phyloP scores from a whole-genome alignment of 2,113 vertebrate genomes.

The Polyodon spathula region DNA sequence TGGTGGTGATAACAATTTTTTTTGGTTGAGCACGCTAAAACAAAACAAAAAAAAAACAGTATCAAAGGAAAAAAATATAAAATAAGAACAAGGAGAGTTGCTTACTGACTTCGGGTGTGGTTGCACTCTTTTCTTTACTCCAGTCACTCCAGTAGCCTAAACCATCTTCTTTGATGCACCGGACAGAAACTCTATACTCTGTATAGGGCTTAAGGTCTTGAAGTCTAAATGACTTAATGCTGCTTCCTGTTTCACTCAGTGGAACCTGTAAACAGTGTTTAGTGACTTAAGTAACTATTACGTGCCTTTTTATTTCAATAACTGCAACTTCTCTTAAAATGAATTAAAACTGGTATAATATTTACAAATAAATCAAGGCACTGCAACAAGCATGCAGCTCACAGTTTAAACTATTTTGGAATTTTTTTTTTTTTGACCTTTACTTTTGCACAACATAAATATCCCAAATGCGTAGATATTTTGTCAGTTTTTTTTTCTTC shows the following conservation, averaged over 20 bases:
- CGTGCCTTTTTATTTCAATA: no score
- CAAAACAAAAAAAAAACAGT: slow-evolving; percentile 3
- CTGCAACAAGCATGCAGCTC: neutral
- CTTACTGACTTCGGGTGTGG: slow-evolving; percentile 75
- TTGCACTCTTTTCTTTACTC: slow-evolving; percentile 53
- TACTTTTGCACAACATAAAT: neutral
- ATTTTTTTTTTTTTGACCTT: neutral
- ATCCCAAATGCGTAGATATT: neutral
- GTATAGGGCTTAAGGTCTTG: slow-evolving; percentile 70
- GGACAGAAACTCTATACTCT: slow-evolving; percentile 61
- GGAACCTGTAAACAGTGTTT: slow-evolving; percentile 56
- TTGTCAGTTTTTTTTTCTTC: slow-evolving; percentile 22
- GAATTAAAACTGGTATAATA: neutral
- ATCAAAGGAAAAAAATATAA: neutral
- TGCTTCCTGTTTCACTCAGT: slow-evolving; percentile 38
- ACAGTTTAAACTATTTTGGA: neutral
- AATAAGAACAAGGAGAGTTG: slow-evolving; percentile 16
- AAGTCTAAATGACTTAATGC: slow-evolving; percentile 64
- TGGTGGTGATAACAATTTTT: no score
- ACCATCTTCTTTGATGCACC: slow-evolving; percentile 48
- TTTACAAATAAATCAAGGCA: neutral
- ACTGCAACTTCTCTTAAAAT: no score
- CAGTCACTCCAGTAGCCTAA: slow-evolving; percentile 80
- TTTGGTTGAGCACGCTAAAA: no score
- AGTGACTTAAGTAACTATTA: neutral